A percentile compares a stretch with the other conserved stretches of the same genome.
Evolutionary conservation across 1,140 invertebrate genomes (phyloP).

Genomic region (Diplogasteroides magnus): DNA sequence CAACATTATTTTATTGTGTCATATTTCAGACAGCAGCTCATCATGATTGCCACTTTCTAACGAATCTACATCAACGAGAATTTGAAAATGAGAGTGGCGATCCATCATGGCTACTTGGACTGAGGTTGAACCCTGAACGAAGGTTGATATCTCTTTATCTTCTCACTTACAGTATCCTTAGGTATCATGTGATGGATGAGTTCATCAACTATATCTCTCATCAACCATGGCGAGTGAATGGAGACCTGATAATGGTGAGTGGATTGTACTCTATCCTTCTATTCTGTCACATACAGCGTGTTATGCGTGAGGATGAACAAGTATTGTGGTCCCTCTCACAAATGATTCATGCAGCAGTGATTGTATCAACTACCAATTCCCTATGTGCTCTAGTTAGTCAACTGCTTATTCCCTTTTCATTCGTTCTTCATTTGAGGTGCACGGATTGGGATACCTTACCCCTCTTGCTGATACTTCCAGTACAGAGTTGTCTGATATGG

Average conservation of each 20-base stretch:
- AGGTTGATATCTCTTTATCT: too few relatives aligned
- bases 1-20: too few relatives aligned
- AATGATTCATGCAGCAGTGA: neutral
- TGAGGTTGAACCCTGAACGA: too few relatives aligned
- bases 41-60: conserved; percentile 10
- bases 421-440: neutral
- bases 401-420: neutral
- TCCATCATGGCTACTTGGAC: conserved; percentile 1
- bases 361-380: conserved; percentile 1
- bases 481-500: too few relatives aligned
- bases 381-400: neutral
- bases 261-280: neutral
- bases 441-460: neutral
- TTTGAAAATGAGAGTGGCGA: conserved; percentile 7
- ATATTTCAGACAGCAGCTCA: conserved; percentile 10
- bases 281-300: neutral
- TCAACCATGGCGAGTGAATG: conserved; percentile 12
- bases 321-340: neutral
- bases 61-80: neutral
- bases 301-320: neutral
- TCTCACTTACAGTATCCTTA: neutral
- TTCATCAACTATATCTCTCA: conserved; percentile 2
- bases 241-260: neutral
- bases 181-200: neutral
- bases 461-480: too few relatives aligned